Percentiles rank a stretch among this genome's conserved stretches.
Evolutionary conservation across 2,113 vertebrate species (phyloP).

Genomic region (Tupaia tana): DNA sequence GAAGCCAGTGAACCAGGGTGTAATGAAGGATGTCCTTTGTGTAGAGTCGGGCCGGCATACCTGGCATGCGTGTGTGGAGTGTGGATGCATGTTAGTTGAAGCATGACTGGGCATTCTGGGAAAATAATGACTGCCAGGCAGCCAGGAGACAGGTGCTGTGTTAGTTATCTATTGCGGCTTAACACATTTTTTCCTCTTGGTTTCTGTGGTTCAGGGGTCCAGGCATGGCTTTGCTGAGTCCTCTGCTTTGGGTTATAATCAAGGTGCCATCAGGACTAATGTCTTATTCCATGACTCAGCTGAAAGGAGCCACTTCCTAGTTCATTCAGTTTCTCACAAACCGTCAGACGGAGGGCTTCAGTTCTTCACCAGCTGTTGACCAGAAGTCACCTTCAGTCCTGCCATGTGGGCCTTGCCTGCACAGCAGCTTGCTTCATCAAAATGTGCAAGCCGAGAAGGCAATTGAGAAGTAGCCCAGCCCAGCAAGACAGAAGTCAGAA

Average conservation of each 20-base stretch:
- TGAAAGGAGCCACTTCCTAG: background rate
- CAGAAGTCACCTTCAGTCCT: background rate
- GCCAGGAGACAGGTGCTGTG: too few relatives aligned
- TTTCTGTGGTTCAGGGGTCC: background rate
- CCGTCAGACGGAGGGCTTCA: background rate
- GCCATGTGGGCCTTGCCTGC: background rate
- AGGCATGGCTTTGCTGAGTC: background rate
- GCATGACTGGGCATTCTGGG: background rate
- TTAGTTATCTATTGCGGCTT: background rate
- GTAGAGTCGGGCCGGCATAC: background rate
- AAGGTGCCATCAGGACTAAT: background rate
- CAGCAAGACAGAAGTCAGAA: background rate
- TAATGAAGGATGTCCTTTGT: background rate
- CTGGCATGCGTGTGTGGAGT: background rate
- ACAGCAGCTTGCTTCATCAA: background rate
- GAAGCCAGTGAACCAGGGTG: background rate
- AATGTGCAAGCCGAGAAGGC: background rate
- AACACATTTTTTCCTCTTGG: background rate
- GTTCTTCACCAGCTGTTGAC: background rate
- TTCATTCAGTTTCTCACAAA: background rate
- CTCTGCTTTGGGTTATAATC: background rate
- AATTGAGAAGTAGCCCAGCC: background rate
- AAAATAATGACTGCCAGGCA: background rate
- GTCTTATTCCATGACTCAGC: background rate
- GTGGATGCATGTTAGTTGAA: background rate